Conservation (phyloP, 1,140 invertebrate species). For the Manduca sexta region DNA sequence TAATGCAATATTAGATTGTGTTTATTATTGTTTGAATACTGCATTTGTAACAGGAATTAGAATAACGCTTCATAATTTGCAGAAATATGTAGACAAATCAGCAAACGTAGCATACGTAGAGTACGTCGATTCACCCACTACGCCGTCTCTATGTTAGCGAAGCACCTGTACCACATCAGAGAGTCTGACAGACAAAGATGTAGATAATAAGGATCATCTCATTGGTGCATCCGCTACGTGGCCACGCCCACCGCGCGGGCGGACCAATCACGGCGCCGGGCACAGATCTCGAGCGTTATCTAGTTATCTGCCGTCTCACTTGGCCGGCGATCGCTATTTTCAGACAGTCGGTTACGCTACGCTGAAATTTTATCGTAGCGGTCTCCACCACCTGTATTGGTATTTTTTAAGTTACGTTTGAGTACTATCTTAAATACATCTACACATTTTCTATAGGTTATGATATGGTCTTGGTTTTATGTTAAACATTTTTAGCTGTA, state of each 20-base stretch:
- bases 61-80: no score
- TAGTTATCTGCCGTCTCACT: conserved; percentile 69
- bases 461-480: no score
- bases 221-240: conserved; percentile 61
- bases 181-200: conserved; percentile 67
- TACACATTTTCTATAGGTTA: no score
- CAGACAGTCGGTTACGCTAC: conserved; percentile 26
- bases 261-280: conserved; percentile 46
- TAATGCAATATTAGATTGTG: no score
- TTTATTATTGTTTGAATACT: no score
- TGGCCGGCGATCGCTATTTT: conserved; percentile 49
- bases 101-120: no score
- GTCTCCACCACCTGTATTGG: no score
- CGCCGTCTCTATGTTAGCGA: not conserved
- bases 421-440: no score
- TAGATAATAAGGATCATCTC: conserved; percentile 66
- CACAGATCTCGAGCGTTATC: conserved; percentile 67
- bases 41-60: no score
- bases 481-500: no score
- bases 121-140: not conserved
- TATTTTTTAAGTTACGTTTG: no score
- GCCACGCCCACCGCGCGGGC: conserved; percentile 41
- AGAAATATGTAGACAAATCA: no score
- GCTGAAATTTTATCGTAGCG: conserved; percentile 1
- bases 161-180: conserved; percentile 48